Conservation (phyloP, 2,113 vertebrate species). For the Gobio gobio region DNA sequence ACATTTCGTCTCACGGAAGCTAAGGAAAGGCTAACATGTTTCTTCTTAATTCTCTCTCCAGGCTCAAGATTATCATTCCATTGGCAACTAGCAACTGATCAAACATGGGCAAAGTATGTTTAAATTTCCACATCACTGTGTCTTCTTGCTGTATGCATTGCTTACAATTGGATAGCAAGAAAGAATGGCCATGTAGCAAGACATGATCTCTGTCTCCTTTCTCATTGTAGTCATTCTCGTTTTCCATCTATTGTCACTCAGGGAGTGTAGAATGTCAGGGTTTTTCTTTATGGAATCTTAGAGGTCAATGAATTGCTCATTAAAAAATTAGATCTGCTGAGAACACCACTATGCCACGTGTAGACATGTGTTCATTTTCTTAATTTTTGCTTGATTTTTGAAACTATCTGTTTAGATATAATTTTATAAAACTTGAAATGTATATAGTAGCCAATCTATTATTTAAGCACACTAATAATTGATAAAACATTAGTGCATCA, state of each 20-base stretch:
- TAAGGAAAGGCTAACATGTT: neutral
- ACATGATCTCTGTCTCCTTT: neutral
- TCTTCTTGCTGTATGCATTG: neutral
- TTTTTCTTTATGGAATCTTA: slow-evolving; percentile 15
- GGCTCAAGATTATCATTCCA: slow-evolving; percentile 55
- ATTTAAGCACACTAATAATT: slow-evolving; percentile 15
- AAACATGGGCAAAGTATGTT: slow-evolving; percentile 56
- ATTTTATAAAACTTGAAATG: no score
- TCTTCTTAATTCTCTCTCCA: slow-evolving; percentile 11
- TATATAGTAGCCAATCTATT: neutral
- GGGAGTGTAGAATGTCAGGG: slow-evolving; percentile 38
- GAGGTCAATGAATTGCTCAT: slow-evolving; percentile 22
- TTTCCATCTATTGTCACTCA: slow-evolving; percentile 33
- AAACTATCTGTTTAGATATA: no score
- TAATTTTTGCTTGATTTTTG: neutral
- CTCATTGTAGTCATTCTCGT: neutral
- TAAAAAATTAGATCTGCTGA: slow-evolving; percentile 28
- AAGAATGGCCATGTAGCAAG: neutral
- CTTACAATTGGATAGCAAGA: neutral
- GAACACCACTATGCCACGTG: neutral
- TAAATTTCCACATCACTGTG: neutral
- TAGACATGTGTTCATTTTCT: neutral
- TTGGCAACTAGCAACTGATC: neutral
- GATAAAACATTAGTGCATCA: neutral
- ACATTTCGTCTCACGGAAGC: neutral